Conservation (phyloP, 2,797 vertebrate genomes). For the Hirundo rustica region DNA sequence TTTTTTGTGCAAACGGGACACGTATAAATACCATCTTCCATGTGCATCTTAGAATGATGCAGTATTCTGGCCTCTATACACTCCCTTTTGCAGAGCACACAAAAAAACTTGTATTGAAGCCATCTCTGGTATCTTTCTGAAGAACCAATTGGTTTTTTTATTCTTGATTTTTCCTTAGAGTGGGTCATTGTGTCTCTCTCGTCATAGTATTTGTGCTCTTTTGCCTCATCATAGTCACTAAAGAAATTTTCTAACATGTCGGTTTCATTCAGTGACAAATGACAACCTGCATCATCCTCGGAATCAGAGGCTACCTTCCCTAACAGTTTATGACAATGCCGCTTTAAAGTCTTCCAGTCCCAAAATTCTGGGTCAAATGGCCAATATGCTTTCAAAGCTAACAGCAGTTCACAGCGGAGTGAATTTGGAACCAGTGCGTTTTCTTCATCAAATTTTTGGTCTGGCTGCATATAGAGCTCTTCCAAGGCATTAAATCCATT, state of each 20-base stretch:
- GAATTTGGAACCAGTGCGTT: conserved; percentile 92
- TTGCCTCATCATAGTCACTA: conserved; percentile 74
- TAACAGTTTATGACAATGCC: conserved; percentile 87
- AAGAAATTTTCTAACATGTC: conserved; percentile 78
- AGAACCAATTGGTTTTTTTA: conserved; percentile 80
- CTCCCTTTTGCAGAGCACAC: conserved; percentile 90
- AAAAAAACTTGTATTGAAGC: conserved; percentile 89
- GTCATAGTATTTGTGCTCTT: conserved; percentile 74
- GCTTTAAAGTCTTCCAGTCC: conserved; percentile 98
- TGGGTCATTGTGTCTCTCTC: conserved; percentile 67
- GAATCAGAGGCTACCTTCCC: conserved; percentile 84
- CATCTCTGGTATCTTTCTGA: conserved; percentile 85
- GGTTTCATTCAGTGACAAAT: conserved; percentile 74
- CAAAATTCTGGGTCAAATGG: conserved; percentile 98
- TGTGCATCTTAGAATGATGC: conserved; percentile 94
- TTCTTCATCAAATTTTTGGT: conserved; percentile 95
- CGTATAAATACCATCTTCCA: conserved; percentile 83
- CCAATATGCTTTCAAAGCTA: conserved; percentile 96
- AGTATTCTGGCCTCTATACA: conserved; percentile 87
- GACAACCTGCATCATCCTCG: conserved; percentile 82
- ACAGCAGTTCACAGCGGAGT: conserved; percentile 92
- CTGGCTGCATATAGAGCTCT: conserved; percentile 90
- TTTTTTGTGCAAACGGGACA: conserved; percentile 91
- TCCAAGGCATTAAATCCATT: conserved; percentile 86
- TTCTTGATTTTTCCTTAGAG: conserved; percentile 76